phyloP scores from a whole-genome alignment of 2,888 invertebrate species.

The Heliconius ethilla region DNA sequence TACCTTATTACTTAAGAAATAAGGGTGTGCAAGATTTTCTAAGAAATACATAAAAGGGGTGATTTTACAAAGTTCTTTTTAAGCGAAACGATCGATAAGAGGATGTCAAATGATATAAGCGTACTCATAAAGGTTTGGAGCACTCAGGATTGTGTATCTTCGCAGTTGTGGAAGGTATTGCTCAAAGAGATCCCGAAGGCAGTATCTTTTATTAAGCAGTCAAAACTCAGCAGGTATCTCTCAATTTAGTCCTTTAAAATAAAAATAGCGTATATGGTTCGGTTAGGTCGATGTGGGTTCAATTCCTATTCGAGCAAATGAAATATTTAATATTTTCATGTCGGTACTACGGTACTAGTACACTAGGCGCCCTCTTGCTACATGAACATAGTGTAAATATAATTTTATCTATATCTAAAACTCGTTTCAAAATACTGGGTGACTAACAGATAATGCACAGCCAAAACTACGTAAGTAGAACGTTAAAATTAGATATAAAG shows the following conservation, averaged over 20 bases:
- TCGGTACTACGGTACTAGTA: too few species aligned
- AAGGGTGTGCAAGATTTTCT: constrained; percentile 37
- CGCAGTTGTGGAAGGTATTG: constrained; percentile 25
- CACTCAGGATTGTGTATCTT: constrained; percentile 42
- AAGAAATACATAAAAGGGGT: constrained; percentile 45
- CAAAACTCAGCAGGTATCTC: constrained; percentile 24
- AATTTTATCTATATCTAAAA: too few species aligned
- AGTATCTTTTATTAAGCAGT: constrained; percentile 25
- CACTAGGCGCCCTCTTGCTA: too few species aligned
- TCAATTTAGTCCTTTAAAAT: neutral
- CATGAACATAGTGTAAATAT: too few species aligned
- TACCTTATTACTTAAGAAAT: constrained; percentile 46
- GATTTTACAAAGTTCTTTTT: constrained; percentile 55
- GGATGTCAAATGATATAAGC: constrained; percentile 56
- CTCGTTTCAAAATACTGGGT: too few species aligned
- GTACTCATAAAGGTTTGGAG: constrained; percentile 49
- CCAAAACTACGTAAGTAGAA: too few species aligned
- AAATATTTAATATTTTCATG: too few species aligned
- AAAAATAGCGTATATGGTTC: neutral
- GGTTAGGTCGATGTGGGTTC: too few species aligned
- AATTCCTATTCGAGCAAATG: too few species aligned
- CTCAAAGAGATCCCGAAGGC: constrained; percentile 15
- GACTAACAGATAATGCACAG: too few species aligned
- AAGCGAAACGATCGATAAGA: constrained; percentile 60
- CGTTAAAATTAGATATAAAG: too few species aligned